Evolutionary conservation across 2,797 vertebrate genomes (phyloP), one percentile per base, ranked within the genome.

Genomic region (Anas bernieri): DNA sequence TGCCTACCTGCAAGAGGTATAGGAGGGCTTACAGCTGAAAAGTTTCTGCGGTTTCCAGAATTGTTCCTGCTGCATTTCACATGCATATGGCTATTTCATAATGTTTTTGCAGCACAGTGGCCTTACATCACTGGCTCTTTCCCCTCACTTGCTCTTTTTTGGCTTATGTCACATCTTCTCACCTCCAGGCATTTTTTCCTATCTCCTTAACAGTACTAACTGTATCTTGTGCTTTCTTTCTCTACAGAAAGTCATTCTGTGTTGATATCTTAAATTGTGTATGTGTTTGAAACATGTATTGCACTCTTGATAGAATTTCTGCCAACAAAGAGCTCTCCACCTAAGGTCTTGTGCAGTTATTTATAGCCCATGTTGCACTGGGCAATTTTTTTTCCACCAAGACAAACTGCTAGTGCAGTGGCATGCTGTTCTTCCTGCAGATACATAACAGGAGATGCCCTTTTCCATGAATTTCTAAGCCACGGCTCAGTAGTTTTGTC

Each of bases 221-320:
- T 31, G 13, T 59, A 56, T 22, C 64, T 31, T 13, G 5, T 0
- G 0, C 31, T 82, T 62, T 77, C 46, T 55, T 4, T 58, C 9
- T 89, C 30, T 3, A 0, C 45, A 28, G 20, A 61, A 64, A 1
- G 0, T 52, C 52, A 54, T 69, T 50, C 33, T 68, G 23, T 82
- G 28, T 17, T 48, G 6, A 11, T 70, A 43, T 5, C 68, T 72
- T 84, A 58, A 72, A 61, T 74, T 82, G 52, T 74, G 16, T 39
- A 4, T 79, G 22, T 31, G 10, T 70, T 80, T 81, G 26, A 56
- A 82, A 41, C 31, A 61, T 0, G 0, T 41, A 30, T 64, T 23
- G 1, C 18, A 11, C 37, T 74, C 31, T 58, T 43, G 33, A 6
- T 54, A 50, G 48, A 41, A 78, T 88, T 76, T 84, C 54, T 11